phyloP scores from a whole-genome alignment of 2,113 vertebrate genomes.

The Pomatostomus ruficeps region DNA sequence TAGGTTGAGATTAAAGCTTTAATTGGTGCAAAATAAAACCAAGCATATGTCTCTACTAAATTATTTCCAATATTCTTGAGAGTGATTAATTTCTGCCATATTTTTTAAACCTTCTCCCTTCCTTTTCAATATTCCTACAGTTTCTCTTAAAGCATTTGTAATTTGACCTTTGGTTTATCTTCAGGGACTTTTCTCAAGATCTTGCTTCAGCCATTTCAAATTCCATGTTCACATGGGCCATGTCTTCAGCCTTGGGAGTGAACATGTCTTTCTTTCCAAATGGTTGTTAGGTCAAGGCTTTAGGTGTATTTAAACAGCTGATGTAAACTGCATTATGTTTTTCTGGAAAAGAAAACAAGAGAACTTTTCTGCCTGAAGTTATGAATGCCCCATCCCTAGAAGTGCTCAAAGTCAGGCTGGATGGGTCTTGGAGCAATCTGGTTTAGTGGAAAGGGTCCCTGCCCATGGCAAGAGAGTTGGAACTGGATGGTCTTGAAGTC shows the following conservation, averaged over 20 bases:
- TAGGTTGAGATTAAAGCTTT: background rate
- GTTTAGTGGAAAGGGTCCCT: background rate
- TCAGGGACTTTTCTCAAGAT: background rate
- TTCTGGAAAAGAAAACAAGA: background rate
- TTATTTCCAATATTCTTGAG: background rate
- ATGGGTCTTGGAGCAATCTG: background rate
- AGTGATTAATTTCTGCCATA: background rate
- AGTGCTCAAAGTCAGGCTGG: background rate
- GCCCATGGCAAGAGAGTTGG: background rate
- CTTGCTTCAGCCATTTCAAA: background rate
- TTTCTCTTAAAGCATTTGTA: background rate
- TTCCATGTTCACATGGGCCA: background rate
- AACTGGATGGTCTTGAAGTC: background rate
- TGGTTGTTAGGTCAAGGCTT: background rate
- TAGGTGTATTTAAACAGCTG: fast-evolving
- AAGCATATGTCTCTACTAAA: background rate
- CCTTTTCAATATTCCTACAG: background rate
- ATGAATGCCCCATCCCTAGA: background rate
- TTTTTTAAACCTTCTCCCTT: background rate
- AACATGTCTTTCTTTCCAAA: background rate
- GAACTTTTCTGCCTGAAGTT: background rate
- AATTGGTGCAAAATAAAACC: background rate
- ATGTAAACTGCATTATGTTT: background rate
- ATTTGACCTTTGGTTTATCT: background rate
- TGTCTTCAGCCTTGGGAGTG: background rate